These are phyloP conservation scores for Eupsilia transversa DNA, from an alignment of 2,888 invertebrate genomes.

Conservation along the genomic window DNA sequence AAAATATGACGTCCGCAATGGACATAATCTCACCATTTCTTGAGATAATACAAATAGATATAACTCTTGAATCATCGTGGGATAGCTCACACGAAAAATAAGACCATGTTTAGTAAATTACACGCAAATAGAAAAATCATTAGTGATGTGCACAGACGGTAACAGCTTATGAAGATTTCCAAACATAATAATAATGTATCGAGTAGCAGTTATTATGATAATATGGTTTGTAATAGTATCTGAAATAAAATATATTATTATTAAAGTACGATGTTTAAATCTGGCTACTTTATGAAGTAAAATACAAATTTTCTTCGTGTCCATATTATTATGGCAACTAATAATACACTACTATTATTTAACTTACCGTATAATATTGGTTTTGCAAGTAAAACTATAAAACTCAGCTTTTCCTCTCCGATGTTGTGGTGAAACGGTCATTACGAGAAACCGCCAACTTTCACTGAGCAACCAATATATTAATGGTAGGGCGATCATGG, in stretches of 20 bases:
- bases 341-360: slow-evolving; percentile 49
- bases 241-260: background rate
- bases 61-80: background rate
- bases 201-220: background rate
- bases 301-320: background rate
- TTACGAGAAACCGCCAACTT: slow-evolving; percentile 65
- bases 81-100: background rate
- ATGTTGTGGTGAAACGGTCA: slow-evolving; percentile 65
- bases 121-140: slow-evolving; percentile 4
- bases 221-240: background rate
- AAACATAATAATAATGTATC: slow-evolving; percentile 13
- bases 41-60: background rate
- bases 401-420: slow-evolving; percentile 64
- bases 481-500: slow-evolving; percentile 54
- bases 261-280: background rate
- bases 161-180: background rate
- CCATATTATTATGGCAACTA: slow-evolving; percentile 39
- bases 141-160: slow-evolving; percentile 7
- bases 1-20: background rate
- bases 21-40: background rate
- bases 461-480: slow-evolving; percentile 63
- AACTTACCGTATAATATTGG: slow-evolving; percentile 56
- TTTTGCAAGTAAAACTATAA: slow-evolving; percentile 53
- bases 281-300: background rate
- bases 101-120: background rate